Percentiles rank a stretch among this genome's conserved stretches.
Evolutionary conservation across 2,888 invertebrate genomes (phyloP).

Genomic region (Azorinus chamasolen): DNA sequence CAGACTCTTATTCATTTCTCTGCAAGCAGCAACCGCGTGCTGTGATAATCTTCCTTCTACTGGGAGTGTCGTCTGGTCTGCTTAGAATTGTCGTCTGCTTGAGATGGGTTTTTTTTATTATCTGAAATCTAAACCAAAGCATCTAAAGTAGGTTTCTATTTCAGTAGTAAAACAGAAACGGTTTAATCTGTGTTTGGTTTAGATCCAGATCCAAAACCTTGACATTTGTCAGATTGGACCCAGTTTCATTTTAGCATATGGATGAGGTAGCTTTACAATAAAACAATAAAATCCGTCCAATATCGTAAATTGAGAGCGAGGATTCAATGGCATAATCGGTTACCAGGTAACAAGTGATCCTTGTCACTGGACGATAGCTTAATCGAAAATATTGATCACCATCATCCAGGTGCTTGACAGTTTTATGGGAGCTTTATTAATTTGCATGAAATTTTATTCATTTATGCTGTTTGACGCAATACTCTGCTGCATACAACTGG

Average conservation of each 20-base stretch:
- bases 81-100: no score
- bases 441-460: slow-evolving; percentile 52
- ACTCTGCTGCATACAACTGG: slow-evolving; percentile 2
- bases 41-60: no score
- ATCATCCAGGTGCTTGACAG: slow-evolving; percentile 63
- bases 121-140: no score
- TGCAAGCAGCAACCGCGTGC: slow-evolving; percentile 30
- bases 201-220: no score
- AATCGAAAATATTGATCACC: slow-evolving; percentile 54
- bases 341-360: slow-evolving; percentile 58
- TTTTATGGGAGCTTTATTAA: slow-evolving; percentile 63
- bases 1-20: slow-evolving; percentile 22
- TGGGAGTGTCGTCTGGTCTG: no score
- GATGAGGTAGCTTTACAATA: slow-evolving; percentile 61
- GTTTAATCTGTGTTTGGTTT: no score
- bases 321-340: slow-evolving; percentile 58
- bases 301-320: slow-evolving; percentile 54
- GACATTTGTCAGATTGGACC: no score
- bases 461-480: slow-evolving; percentile 45
- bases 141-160: slow-evolving; percentile 15
- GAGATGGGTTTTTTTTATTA: no score
- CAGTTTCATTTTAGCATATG: slow-evolving; percentile 1
- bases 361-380: slow-evolving; percentile 50
- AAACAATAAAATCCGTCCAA: slow-evolving; percentile 61
- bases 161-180: no score